Evolutionary conservation across 2,888 invertebrate species (phyloP).

Genomic region (Celastrina argiolus): DNA sequence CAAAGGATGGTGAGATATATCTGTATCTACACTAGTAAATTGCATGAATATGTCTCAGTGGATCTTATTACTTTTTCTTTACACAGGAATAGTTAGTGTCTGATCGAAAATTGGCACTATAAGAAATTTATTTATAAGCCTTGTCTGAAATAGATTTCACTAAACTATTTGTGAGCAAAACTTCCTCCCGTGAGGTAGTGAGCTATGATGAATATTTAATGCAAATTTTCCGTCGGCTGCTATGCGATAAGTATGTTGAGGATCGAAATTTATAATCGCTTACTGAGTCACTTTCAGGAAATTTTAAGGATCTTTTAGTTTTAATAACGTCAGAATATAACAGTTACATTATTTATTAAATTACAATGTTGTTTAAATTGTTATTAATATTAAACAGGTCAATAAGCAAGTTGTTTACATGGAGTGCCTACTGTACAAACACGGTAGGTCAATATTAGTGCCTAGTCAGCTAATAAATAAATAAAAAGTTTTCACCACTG

Average conservation of each 20-base stretch:
- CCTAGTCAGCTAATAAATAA: too few relatives aligned
- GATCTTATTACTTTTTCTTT: too few relatives aligned
- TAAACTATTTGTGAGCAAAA: conserved; percentile 10
- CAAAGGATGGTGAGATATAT: too few relatives aligned
- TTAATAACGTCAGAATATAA: neutral
- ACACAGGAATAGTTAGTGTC: neutral
- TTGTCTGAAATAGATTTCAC: neutral
- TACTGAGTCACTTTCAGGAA: neutral
- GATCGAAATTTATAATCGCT: conserved; percentile 16
- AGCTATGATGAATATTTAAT: conserved; percentile 13
- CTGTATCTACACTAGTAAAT: too few relatives aligned
- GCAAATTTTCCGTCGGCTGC: conserved; percentile 12
- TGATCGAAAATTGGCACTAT: neutral
- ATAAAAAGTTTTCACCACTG: too few relatives aligned
- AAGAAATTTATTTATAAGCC: neutral
- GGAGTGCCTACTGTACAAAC: too few relatives aligned
- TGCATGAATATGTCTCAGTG: too few relatives aligned
- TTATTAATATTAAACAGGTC: too few relatives aligned
- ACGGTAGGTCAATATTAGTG: too few relatives aligned
- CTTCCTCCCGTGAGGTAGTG: neutral
- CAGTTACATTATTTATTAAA: neutral
- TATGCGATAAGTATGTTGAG: conserved; percentile 16
- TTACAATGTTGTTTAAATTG: neutral
- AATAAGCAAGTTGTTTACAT: too few relatives aligned
- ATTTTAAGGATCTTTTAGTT: neutral